These are phyloP conservation scores for Polypedilum pembai DNA, from an alignment of 1,140 invertebrate genomes.

Conservation along the genomic window DNA sequence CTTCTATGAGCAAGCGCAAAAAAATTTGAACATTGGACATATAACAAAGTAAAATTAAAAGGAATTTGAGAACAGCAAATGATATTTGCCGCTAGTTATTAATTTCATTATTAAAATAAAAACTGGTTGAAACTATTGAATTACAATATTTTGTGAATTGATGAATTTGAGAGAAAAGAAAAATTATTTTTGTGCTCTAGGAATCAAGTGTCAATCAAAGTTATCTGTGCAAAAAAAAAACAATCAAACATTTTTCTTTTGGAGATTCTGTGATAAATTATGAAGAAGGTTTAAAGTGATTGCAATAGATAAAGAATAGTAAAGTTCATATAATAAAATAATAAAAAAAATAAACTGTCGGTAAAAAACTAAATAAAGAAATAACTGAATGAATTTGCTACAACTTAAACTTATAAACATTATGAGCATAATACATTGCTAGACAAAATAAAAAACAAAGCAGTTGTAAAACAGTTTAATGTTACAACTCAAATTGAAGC, in stretches of 20 bases:
- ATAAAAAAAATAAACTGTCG: too few species aligned
- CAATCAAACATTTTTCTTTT: too few species aligned
- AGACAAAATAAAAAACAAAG: too few species aligned
- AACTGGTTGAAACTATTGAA: constrained; percentile 13
- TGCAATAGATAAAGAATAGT: not conserved
- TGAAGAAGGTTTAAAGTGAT: not conserved
- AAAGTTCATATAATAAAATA: too few species aligned
- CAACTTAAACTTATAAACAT: too few species aligned
- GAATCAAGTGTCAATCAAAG: not conserved
- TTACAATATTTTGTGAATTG: not conserved
- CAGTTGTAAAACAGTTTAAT: too few species aligned
- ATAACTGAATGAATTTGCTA: too few species aligned
- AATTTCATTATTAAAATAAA: not conserved
- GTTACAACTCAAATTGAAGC: too few species aligned
- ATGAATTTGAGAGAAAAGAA: not conserved
- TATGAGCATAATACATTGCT: too few species aligned
- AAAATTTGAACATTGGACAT: not conserved
- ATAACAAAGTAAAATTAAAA: not conserved
- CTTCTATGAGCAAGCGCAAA: not conserved
- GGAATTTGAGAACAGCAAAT: not conserved
- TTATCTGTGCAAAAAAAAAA: not conserved
- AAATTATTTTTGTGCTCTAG: not conserved
- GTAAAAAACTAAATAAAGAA: too few species aligned
- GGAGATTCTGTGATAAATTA: not conserved
- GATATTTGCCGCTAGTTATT: not conserved